Evolutionary conservation across 2,113 vertebrate species (phyloP).

Genomic region (Equus przewalskii): DNA sequence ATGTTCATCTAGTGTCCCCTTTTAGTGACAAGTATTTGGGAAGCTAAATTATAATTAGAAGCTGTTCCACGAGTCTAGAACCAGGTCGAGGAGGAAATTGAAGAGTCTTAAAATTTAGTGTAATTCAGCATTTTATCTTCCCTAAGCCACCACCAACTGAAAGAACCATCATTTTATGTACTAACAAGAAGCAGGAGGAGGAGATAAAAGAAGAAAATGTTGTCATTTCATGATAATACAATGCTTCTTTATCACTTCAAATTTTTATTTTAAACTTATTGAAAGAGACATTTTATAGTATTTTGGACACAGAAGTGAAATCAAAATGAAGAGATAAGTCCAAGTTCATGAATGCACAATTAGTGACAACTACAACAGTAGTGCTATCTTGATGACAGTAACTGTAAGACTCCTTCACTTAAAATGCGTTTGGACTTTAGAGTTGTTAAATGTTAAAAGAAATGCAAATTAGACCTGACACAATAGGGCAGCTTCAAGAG

Average conservation of each 20-base stretch:
- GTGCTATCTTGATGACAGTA: not conserved
- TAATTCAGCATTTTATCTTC: too few species aligned
- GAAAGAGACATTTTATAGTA: not conserved
- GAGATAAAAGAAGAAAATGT: not conserved
- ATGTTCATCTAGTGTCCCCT: not conserved
- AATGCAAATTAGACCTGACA: not conserved
- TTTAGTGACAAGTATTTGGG: not conserved
- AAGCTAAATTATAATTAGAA: not conserved
- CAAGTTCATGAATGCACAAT: not conserved
- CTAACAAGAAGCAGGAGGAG: not conserved
- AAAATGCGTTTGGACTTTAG: not conserved
- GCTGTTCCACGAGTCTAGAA: not conserved
- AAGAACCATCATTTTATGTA: not conserved
- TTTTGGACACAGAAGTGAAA: not conserved
- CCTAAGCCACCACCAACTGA: too few species aligned
- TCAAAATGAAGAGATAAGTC: not conserved
- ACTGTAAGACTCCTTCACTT: not conserved
- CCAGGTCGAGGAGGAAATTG: accelerated
- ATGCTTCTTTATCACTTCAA: not conserved
- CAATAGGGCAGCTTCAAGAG: not conserved
- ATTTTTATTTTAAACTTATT: not conserved
- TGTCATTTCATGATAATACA: accelerated
- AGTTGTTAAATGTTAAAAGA: not conserved
- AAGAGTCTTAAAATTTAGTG: not conserved
- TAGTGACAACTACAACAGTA: not conserved